Percentiles rank a stretch among this genome's conserved stretches.
Conservation (phyloP, 2,797 vertebrate genomes). For the Alca torda region DNA sequence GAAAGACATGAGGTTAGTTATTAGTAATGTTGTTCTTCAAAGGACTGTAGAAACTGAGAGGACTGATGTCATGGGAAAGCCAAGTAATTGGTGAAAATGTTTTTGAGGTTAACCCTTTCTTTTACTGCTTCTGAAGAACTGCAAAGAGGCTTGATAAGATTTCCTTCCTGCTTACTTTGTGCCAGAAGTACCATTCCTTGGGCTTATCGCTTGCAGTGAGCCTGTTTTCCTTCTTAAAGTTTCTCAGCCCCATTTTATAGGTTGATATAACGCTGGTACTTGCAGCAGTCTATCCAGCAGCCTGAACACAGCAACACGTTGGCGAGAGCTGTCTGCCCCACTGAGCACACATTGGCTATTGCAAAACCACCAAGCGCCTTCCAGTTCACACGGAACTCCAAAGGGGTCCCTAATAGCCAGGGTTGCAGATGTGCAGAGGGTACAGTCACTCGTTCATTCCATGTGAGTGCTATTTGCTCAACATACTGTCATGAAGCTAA, state of each 20-base stretch:
- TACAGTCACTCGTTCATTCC: not conserved
- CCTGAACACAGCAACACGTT: not conserved
- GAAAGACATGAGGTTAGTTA: constrained; percentile 53
- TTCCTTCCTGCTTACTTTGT: not conserved
- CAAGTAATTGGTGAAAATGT: constrained; percentile 20
- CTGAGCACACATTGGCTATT: accelerated
- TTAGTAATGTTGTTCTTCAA: constrained; percentile 56
- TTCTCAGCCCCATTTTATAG: not conserved
- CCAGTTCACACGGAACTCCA: not conserved
- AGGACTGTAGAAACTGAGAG: constrained; percentile 47
- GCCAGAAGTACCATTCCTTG: not conserved
- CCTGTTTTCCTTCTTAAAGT: not conserved
- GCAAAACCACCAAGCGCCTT: not conserved
- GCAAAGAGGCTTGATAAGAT: not conserved
- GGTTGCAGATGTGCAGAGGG: accelerated
- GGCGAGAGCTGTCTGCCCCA: not conserved
- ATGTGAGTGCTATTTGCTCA: accelerated
- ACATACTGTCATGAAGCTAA: not conserved
- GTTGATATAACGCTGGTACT: not conserved
- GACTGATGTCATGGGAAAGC: constrained; percentile 55
- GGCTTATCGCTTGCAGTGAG: not conserved
- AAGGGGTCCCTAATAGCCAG: not conserved
- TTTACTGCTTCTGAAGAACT: not conserved
- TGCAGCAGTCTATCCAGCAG: not conserved
- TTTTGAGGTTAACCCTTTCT: constrained; percentile 55